phyloP scores from a whole-genome alignment of 2,888 invertebrate species.

The Caenorhabditis uteleia region DNA sequence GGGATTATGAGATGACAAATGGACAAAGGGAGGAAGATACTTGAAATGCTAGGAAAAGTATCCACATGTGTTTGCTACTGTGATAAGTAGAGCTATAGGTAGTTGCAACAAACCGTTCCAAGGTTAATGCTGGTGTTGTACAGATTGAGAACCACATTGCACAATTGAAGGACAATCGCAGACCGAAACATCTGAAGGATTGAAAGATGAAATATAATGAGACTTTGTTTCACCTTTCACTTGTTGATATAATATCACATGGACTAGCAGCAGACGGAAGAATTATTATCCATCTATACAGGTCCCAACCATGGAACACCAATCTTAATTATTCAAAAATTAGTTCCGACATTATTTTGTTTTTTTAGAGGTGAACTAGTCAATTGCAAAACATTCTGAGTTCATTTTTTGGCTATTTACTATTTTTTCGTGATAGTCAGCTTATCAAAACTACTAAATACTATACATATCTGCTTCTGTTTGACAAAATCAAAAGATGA shows the following conservation, averaged over 20 bases:
- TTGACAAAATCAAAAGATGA: too few species aligned
- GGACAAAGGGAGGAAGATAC: too few species aligned
- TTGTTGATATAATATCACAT: slow-evolving; percentile 16
- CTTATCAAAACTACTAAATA: too few species aligned
- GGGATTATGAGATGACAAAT: too few species aligned
- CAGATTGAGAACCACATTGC: slow-evolving; percentile 21
- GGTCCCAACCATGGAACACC: slow-evolving; percentile 9
- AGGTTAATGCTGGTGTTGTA: slow-evolving; percentile 14
- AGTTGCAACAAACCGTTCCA: slow-evolving; percentile 1
- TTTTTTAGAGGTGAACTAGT: too few species aligned
- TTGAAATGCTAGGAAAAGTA: neutral
- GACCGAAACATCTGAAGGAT: slow-evolving; percentile 23
- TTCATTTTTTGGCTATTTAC: too few species aligned
- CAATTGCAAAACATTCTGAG: too few species aligned
- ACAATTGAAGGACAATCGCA: slow-evolving; percentile 11
- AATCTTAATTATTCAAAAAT: slow-evolving; percentile 1
- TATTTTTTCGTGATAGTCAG: too few species aligned
- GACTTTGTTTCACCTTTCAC: neutral
- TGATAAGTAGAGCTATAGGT: neutral
- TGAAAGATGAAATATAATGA: too few species aligned
- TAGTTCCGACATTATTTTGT: neutral
- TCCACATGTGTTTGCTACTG: neutral
- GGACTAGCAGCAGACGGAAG: slow-evolving; percentile 4
- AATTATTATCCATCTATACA: slow-evolving; percentile 3
- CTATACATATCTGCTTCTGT: too few species aligned